These are phyloP conservation scores for Melanotaenia trifasciata DNA, from an alignment of 2,797 vertebrate species.

Conservation along the genomic window DNA sequence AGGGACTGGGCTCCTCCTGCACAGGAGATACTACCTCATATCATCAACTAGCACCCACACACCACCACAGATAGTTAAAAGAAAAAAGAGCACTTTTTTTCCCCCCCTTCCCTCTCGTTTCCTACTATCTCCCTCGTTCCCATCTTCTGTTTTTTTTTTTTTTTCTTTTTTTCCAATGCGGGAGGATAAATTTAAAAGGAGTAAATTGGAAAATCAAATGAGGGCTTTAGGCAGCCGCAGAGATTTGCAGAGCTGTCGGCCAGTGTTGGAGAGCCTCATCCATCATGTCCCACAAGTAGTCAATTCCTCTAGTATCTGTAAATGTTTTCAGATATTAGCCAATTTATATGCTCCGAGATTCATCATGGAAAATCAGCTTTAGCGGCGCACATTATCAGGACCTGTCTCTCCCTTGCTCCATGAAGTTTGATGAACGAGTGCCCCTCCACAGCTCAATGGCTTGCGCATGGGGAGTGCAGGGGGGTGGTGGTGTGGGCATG, in stretches of 20 bases:
- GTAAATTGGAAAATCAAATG: conserved; percentile 99
- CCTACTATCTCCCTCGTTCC: conserved; percentile 38
- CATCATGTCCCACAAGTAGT: conserved; percentile 99
- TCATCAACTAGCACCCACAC: conserved; percentile 76
- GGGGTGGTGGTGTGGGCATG: conserved; percentile 17
- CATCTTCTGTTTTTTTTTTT: conserved; percentile 44
- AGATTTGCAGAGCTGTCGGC: conserved; percentile 99
- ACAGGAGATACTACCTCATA: conserved; percentile 73
- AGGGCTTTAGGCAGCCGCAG: conserved; percentile 99
- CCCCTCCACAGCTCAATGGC: conserved; percentile 95
- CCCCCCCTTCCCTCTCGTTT: conserved; percentile 14
- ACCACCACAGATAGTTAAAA: conserved; percentile 59
- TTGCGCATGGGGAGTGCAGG: conserved; percentile 82
- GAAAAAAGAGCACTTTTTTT: conserved; percentile 30
- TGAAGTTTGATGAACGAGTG: conserved; percentile 99
- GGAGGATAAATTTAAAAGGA: conserved; percentile 99
- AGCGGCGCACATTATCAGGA: conserved; percentile 98
- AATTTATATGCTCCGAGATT: conserved; percentile 99
- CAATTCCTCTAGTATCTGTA: conserved; percentile 99
- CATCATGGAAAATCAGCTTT: conserved; percentile 99
- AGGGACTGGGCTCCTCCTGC: conserved; percentile 89
- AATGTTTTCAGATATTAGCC: conserved; percentile 99
- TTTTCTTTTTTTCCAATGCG: conserved; percentile 76
- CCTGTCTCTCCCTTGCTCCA: conserved; percentile 91
- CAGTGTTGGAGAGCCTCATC: conserved; percentile 98